A percentile compares a stretch with the other conserved stretches of the same genome.
phyloP scores from a whole-genome alignment of 1,140 invertebrate species.

The Drosophila nigrodunni region DNA sequence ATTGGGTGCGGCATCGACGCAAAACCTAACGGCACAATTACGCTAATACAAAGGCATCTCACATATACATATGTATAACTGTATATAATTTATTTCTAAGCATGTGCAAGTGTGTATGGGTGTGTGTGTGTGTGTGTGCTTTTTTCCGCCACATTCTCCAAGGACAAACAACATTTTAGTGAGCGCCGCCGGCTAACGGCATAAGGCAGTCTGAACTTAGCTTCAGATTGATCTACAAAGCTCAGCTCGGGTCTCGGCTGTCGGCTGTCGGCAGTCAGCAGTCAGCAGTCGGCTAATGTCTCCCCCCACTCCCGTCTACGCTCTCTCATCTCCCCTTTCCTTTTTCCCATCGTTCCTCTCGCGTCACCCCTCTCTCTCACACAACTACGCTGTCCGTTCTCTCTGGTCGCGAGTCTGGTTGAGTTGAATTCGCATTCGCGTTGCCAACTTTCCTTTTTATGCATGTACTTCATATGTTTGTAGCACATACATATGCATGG shows the following conservation, averaged over 20 bases:
- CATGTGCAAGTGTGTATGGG: neutral
- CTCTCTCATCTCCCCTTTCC: too few relatives aligned
- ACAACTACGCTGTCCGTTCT: neutral
- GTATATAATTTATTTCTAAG: slow-evolving; percentile 17
- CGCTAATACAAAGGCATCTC: slow-evolving; percentile 45
- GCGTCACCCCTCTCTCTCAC: slow-evolving; percentile 10
- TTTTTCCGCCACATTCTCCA: slow-evolving; percentile 74
- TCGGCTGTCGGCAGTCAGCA: too few relatives aligned
- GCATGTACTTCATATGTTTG: slow-evolving; percentile 3
- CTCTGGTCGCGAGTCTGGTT: slow-evolving; percentile 25
- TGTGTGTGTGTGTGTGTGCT: slow-evolving; percentile 13
- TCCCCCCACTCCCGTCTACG: neutral
- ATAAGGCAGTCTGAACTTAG: slow-evolving; percentile 53
- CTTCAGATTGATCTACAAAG: slow-evolving; percentile 74
- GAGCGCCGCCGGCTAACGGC: slow-evolving; percentile 70
- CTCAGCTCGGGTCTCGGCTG: slow-evolving; percentile 32
- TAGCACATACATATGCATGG: slow-evolving; percentile 12
- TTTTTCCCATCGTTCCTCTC: too few relatives aligned
- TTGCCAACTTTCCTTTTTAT: slow-evolving; percentile 55
- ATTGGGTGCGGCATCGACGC: slow-evolving; percentile 72
- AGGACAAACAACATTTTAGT: slow-evolving; percentile 82
- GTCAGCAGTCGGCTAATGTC: slow-evolving; percentile 17
- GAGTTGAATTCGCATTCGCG: slow-evolving; percentile 59
- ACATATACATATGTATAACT: slow-evolving; percentile 35
- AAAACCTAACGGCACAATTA: slow-evolving; percentile 76